These are phyloP conservation scores for Polymixis flavicincta DNA, from an alignment of 2,888 invertebrate genomes.

Conservation along the genomic window DNA sequence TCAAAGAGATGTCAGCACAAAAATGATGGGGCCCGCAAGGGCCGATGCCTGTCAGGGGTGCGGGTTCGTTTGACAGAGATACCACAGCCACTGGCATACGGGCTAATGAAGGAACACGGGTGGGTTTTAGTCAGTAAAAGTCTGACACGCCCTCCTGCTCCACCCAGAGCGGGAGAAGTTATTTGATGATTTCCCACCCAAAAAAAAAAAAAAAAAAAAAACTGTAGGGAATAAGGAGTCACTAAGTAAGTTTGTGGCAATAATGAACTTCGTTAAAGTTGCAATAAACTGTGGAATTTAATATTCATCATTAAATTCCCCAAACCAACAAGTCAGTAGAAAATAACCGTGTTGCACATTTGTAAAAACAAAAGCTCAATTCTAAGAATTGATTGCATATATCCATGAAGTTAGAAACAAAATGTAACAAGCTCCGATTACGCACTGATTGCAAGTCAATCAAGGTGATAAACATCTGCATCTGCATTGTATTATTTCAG, in stretches of 20 bases:
- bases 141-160: too few species aligned
- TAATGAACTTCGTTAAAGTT: neutral
- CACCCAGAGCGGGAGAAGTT: too few species aligned
- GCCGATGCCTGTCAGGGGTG: too few species aligned
- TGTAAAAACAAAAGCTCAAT: slow-evolving; percentile 35
- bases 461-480: slow-evolving; percentile 61
- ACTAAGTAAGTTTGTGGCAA: neutral
- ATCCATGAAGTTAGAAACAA: slow-evolving; percentile 33
- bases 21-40: too few species aligned
- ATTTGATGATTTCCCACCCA: too few species aligned
- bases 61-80: too few species aligned
- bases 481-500: slow-evolving; percentile 56
- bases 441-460: slow-evolving; percentile 61
- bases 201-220: too few species aligned
- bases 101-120: too few species aligned
- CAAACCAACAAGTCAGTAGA: neutral
- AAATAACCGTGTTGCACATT: neutral
- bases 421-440: slow-evolving; percentile 50
- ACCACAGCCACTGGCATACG: too few species aligned
- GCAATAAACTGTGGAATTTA: neutral
- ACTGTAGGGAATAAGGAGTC: neutral
- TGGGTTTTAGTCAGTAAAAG: too few species aligned
- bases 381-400: slow-evolving; percentile 49
- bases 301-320: slow-evolving; percentile 26
- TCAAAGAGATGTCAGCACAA: too few species aligned